These are phyloP conservation scores for Auanema freiburgensis DNA, from an alignment of 2,888 invertebrate species.

Conservation along the genomic window DNA sequence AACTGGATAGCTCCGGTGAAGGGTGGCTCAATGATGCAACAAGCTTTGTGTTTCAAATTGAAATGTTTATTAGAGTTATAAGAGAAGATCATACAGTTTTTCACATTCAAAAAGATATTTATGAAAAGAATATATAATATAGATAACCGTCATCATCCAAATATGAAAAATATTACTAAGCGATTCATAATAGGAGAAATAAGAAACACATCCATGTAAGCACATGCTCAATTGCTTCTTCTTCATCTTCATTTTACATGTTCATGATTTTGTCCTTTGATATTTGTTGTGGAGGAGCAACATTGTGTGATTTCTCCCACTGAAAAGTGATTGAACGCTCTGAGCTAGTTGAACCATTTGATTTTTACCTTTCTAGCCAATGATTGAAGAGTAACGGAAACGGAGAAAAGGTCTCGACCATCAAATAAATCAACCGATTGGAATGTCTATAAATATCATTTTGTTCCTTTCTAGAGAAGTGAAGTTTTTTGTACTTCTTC, in stretches of 20 bases:
- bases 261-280: constrained; percentile 54
- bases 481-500: constrained; percentile 69
- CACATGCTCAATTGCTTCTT: too few relatives aligned
- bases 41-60: too few relatives aligned
- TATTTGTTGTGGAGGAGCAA: constrained; percentile 53
- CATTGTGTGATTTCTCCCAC: constrained; percentile 49
- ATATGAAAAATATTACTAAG: too few relatives aligned
- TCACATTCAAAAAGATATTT: too few relatives aligned
- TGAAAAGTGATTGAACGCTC: constrained; percentile 18
- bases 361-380: constrained; percentile 53
- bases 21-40: too few relatives aligned
- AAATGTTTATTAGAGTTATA: too few relatives aligned
- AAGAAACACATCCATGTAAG: too few relatives aligned
- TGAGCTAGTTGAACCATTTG: not conserved
- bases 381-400: constrained; percentile 66
- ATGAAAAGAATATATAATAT: too few relatives aligned
- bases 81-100: too few relatives aligned
- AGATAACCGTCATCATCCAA: too few relatives aligned
- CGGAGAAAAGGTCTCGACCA: constrained; percentile 89
- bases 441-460: constrained; percentile 72
- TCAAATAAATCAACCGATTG: constrained; percentile 98
- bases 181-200: too few relatives aligned
- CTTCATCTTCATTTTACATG: constrained; percentile 14
- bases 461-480: not conserved
- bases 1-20: too few relatives aligned